Evolutionary conservation across 2,888 invertebrate genomes (phyloP), one percentile per base, ranked within the genome.

Genomic region (Mellilla xanthometata): DNA sequence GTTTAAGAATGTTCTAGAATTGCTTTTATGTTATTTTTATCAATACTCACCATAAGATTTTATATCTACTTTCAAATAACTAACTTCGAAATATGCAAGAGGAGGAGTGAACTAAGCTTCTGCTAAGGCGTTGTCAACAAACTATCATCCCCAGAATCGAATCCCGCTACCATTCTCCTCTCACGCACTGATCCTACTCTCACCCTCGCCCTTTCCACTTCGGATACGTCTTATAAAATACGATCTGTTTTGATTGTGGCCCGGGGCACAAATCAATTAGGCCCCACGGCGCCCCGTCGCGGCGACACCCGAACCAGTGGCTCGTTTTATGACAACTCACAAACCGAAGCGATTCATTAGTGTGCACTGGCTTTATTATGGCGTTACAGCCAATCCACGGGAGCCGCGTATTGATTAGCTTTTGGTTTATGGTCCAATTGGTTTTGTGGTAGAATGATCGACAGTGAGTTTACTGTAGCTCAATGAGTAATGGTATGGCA

Each of bases 171-270:
- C 44, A 48, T 45, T 34, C 24, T 32, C 39, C 36, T 43, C 31
- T 46, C 30, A 13, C 44, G 35, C 54, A 43, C 48, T 45, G 57
- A 50, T 54, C 59, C 3, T 12, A 15, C n/a, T 46, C 47, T 46
- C 54, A 76, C 81, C 82, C 81, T 81, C 84, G 58, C 84, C 81
- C 82, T 76, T 81, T 72, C 68, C 54, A 56, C 61, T 47, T 42
- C 38, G 41, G 65, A 73, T 88, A 81, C 80, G 76, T 88, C 89
- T 88, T 89, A 87, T 89, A 89, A 89, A 89, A 87, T 88, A 88
- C 89, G 90, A 90, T 89, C 89, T 90, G 90, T 90, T 90, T 90
- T 90, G 89, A 90, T 89, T 90, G 88, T 89, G 87, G 90, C 90
- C 90, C 81, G 84, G 87, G 90, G 90, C 90, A 87, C 90, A 88